Conservation (phyloP, 2,888 invertebrate species). For the Epinotia demarniana region DNA sequence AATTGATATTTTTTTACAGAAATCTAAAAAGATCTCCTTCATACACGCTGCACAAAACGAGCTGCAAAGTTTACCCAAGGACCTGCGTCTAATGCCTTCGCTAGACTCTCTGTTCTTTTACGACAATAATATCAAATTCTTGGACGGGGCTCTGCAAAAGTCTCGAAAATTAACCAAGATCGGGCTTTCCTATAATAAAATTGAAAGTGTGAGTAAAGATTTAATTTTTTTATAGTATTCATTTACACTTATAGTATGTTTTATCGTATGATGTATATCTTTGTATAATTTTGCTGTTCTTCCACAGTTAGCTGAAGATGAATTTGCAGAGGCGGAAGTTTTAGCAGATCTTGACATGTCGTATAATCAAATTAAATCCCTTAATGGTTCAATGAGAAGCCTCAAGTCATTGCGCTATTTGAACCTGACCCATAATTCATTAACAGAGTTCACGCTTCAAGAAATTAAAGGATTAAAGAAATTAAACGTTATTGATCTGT, state of each 20-base stretch:
- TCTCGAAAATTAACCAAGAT: constrained; percentile 87
- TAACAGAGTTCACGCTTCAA: constrained; percentile 91
- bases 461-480: constrained; percentile 90
- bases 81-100: constrained; percentile 87
- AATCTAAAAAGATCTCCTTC: constrained; percentile 86
- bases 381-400: constrained; percentile 90
- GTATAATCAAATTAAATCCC: constrained; percentile 88
- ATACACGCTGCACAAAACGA: constrained; percentile 91
- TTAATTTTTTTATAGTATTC: neutral
- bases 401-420: constrained; percentile 87
- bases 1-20: constrained; percentile 58
- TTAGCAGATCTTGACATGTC: constrained; percentile 89
- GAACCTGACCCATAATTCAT: constrained; percentile 90
- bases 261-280: neutral
- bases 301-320: constrained; percentile 88
- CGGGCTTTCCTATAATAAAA: constrained; percentile 89
- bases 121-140: constrained; percentile 88
- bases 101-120: constrained; percentile 90
- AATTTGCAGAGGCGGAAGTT: constrained; percentile 89
- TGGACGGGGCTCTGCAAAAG: constrained; percentile 90
- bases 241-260: too few species aligned
- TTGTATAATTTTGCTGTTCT: neutral
- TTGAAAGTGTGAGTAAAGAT: constrained; percentile 86
- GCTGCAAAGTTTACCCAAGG: constrained; percentile 88
- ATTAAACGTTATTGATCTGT: constrained; percentile 90